Evolutionary conservation across 2,888 invertebrate species (phyloP), one percentile per base, ranked within the genome.

Genomic region (Neelides folsomi): DNA sequence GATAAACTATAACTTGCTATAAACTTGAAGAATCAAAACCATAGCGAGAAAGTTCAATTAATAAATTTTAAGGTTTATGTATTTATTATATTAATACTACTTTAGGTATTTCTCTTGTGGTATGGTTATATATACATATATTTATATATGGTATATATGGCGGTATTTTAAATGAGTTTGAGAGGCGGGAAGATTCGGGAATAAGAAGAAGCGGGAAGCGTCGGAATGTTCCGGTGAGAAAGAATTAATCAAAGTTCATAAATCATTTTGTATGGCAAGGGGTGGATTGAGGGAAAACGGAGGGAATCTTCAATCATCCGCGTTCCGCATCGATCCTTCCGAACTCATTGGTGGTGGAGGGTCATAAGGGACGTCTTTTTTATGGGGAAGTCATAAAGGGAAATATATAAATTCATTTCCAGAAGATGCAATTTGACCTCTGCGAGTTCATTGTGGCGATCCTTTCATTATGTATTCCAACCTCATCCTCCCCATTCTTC

Each of bases 191-290:
- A 20, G n/a, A 15, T 19, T 2, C n/a, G 44, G 34, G 27, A 13
- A 15, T n/a, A 15, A 13, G 16, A 47, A 3, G n/a, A 37, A 18
- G 38, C 20, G 12, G 13, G 48, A 39, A 48, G 34, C 39, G 27
- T 34, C 42, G 42, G 37, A 49, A 42, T 49, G 40, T 49, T 41
- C 36, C 19, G 27, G 41, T 47, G 39, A 15, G 38, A 42, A 53
- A 43, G 51, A 58, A 58, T 58, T 58, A 58, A 58, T 58, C 58
- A 58, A 55, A 52, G 49, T 53, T 49, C 52, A 58, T 58, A 58
- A 58, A 58, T 58, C 58, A 58, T 53, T 19, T 50, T 38, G 58
- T 55, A 47, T 51, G 53, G 35, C 16, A 42, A 49, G 53, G 47
- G 50, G 27, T 39, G n/a, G 16, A 13, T 16, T 3, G 49, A 45